These are phyloP conservation scores for Eulemur macaco DNA, from an alignment of 2,113 vertebrate genomes.

Conservation along the genomic window DNA sequence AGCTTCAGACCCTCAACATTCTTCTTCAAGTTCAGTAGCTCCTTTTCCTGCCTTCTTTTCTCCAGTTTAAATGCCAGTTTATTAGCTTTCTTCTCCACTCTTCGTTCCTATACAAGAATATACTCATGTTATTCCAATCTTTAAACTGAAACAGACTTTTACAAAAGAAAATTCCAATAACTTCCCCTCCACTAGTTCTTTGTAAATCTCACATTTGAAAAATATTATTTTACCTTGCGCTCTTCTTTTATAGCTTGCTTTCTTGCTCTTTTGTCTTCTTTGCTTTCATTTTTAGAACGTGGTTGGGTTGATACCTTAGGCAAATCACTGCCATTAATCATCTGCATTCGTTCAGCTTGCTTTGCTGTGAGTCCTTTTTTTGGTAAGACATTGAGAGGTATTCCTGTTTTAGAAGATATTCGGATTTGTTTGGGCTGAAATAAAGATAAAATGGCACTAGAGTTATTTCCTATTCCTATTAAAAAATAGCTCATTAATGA, in stretches of 20 bases:
- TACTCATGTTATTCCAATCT: constrained; percentile 31
- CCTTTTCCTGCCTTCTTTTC: constrained; percentile 93
- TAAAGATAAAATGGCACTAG: constrained; percentile 30
- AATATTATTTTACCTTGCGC: constrained; percentile 87
- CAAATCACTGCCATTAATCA: constrained; percentile 91
- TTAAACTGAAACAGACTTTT: neutral
- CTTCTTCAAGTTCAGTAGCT: constrained; percentile 89
- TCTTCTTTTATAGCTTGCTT: constrained; percentile 94
- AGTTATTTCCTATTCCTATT: neutral
- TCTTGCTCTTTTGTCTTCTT: constrained; percentile 88
- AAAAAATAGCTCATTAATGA: neutral
- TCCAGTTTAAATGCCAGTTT: constrained; percentile 93
- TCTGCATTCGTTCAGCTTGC: constrained; percentile 92
- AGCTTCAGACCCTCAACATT: constrained; percentile 94
- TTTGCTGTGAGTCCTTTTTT: constrained; percentile 87
- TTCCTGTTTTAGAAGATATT: constrained; percentile 93
- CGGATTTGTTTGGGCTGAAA: constrained; percentile 89
- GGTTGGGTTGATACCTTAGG: constrained; percentile 88
- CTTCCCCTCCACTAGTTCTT: neutral
- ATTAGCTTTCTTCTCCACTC: constrained; percentile 95
- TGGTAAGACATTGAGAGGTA: constrained; percentile 92
- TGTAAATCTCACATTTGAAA: neutral
- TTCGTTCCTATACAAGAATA: constrained; percentile 87
- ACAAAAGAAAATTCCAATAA: neutral
- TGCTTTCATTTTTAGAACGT: constrained; percentile 88